Conservation (phyloP, 2,113 vertebrate genomes). For the Phyllostomus hastatus region DNA sequence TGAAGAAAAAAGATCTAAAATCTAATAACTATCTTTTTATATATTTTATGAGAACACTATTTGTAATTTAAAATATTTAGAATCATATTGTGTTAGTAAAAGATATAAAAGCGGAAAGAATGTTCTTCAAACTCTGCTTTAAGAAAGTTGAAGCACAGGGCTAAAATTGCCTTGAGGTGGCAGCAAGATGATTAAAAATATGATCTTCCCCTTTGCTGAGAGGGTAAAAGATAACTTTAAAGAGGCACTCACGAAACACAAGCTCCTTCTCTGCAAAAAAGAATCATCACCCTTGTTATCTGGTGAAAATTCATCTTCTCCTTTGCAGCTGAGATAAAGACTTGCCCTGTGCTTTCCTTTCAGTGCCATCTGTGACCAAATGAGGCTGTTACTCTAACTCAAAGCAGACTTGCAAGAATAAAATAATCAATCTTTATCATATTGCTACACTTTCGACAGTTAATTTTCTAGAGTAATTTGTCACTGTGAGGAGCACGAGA, state of each 20-base stretch:
- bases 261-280: neutral
- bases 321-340: slow-evolving; percentile 11
- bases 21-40: neutral
- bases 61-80: neutral
- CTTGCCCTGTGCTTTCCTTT: slow-evolving; percentile 11
- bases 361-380: slow-evolving; percentile 56
- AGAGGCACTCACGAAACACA: neutral
- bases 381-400: slow-evolving; percentile 52
- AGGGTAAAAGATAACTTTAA: slow-evolving; percentile 19
- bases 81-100: neutral
- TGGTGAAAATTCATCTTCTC: slow-evolving; percentile 48
- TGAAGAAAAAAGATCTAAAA: neutral
- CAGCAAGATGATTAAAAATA: slow-evolving; percentile 36
- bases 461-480: slow-evolving; percentile 73
- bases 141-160: neutral
- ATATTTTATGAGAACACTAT: neutral
- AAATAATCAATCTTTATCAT: slow-evolving; percentile 71
- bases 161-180: neutral
- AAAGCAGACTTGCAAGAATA: slow-evolving; percentile 52
- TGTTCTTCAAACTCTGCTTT: neutral
- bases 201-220: slow-evolving; percentile 4
- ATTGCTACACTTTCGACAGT: slow-evolving; percentile 57
- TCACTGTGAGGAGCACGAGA: slow-evolving; percentile 62
- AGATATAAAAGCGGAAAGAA: slow-evolving; percentile 8
- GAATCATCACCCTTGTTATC: slow-evolving; percentile 47